Percentiles rank a stretch among this genome's conserved stretches.
These are phyloP conservation scores for Ornithoptera priamus DNA, from an alignment of 2,888 invertebrate genomes.

Conservation along the genomic window DNA sequence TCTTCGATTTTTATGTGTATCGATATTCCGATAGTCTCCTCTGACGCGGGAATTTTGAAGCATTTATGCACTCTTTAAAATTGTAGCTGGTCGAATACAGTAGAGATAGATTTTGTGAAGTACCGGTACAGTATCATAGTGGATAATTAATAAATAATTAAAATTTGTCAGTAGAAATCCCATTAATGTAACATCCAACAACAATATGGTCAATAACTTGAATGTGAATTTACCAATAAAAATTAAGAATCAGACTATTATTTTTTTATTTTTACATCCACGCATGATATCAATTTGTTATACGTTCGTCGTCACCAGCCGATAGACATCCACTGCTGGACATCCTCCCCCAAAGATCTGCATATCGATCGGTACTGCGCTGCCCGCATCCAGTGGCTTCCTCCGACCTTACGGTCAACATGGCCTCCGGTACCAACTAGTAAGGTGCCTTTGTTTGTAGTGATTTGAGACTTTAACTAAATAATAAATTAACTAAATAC, in stretches of 20 bases:
- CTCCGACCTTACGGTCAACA: no score
- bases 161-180: slow-evolving; percentile 75
- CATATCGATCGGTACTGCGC: no score
- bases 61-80: slow-evolving; percentile 72
- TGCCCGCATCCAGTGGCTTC: no score
- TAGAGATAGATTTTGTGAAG: slow-evolving; percentile 74
- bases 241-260: slow-evolving; percentile 59
- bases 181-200: slow-evolving; percentile 70
- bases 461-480: no score
- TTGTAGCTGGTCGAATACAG: slow-evolving; percentile 67
- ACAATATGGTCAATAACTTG: slow-evolving; percentile 78
- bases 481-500: no score
- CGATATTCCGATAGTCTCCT: slow-evolving; percentile 62
- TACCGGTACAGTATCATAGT: slow-evolving; percentile 77
- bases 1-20: slow-evolving; percentile 54
- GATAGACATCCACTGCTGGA: no score
- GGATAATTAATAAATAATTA: slow-evolving; percentile 56
- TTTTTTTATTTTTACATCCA: background rate
- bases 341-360: no score
- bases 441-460: no score
- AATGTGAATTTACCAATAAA: slow-evolving; percentile 81
- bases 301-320: no score
- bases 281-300: no score
- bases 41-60: slow-evolving; percentile 69
- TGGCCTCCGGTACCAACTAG: no score